Conservation (phyloP, 2,797 vertebrate genomes). For the Phalanger gymnotis region DNA sequence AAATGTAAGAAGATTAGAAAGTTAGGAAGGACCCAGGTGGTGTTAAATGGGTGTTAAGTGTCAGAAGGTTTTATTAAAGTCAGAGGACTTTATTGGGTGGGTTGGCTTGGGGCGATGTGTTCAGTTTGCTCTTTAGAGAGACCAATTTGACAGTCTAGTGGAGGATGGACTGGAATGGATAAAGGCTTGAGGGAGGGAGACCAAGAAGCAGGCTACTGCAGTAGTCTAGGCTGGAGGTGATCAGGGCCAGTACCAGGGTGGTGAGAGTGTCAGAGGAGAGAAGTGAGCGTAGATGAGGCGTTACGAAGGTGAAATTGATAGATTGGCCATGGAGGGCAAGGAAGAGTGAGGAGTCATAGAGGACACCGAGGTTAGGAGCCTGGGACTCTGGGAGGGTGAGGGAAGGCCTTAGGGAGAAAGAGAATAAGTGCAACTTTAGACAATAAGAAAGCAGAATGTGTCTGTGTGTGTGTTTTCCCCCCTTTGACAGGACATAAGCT, state of each 20-base stretch:
- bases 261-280: background rate
- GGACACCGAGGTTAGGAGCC: background rate
- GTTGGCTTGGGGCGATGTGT: background rate
- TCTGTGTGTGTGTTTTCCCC: background rate
- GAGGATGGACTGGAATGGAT: background rate
- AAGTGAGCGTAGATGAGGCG: background rate
- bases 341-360: background rate
- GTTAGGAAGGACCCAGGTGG: background rate
- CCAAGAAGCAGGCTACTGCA: background rate
- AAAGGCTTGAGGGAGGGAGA: background rate
- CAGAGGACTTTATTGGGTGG: background rate
- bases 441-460: background rate
- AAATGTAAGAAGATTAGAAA: background rate
- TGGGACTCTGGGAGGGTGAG: background rate
- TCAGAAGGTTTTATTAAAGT: too few species aligned
- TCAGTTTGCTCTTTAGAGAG: background rate
- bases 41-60: background rate
- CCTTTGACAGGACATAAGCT: background rate
- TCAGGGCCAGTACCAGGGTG: background rate
- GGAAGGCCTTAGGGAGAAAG: background rate
- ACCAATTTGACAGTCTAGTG: background rate
- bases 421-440: background rate
- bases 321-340: background rate
- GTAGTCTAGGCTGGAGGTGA: background rate
- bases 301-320: background rate